Evolutionary conservation across 2,113 vertebrate genomes (phyloP), one percentile per base, ranked within the genome.

Genomic region (Leptobrachium ailaonicum): DNA sequence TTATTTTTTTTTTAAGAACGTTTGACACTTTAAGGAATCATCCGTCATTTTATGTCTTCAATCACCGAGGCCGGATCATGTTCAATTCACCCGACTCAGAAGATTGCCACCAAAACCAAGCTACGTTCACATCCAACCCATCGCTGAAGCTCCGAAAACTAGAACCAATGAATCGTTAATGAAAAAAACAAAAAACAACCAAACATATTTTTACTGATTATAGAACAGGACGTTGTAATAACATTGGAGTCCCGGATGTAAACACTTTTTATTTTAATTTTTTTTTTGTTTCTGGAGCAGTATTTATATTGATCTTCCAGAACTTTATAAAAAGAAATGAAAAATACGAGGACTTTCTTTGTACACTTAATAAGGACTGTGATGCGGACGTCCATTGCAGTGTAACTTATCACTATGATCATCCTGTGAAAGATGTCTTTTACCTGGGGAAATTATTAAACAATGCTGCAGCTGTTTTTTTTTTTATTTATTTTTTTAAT

Each of bases 21-120:
- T 98, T 98, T 87, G 97, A 98, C 86, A 98, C 96, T 0, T 94
- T 99, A 94, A 95, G 96, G 90, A 99, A 99, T 90, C 97, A 98
- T 73, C 97, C 96, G 0, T 99, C 97, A 72, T 99, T 99, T 91
- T 99, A 98, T 88, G 92, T 98, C 83, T 99, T 99, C 93, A 98
- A 98, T 85, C 97, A 99, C 85, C 94, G 96, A 78, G 97, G 97
- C 80, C 91, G 95, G 88, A 91, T 97, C 85, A 87, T 98, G 73
- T 98, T 97, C 91, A 90, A 91, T 85, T 84, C 94, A 58, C 92
- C 93, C 1, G 95, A 97, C 75, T 89, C 93, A 82, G 90, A 94
- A 85, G 87, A 87, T 86, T 88, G 93, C 47, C 93, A 94, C 82
- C 90, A 88, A 89, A 95, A 90, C 83, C 91, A 94, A 88, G 93